Conservation (phyloP, 2,797 vertebrate genomes). For the Pseudochirops cupreus region DNA sequence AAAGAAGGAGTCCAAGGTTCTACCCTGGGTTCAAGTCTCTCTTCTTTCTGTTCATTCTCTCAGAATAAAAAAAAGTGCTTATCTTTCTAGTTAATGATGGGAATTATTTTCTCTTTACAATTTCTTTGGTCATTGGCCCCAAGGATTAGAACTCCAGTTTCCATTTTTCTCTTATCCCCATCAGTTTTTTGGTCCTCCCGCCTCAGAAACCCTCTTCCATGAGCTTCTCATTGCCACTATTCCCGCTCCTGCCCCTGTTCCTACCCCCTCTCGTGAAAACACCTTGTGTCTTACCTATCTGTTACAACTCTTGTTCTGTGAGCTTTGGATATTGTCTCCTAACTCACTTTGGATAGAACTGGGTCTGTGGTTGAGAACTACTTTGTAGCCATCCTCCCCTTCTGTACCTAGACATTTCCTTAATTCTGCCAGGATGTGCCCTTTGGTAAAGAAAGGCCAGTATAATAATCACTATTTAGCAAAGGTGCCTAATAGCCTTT, state of each 20-base stretch:
- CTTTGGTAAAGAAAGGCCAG: slow-evolving; percentile 32
- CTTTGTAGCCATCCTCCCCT: background rate
- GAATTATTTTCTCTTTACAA: background rate
- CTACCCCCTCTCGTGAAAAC: background rate
- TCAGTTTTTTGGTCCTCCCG: background rate
- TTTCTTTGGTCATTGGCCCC: background rate
- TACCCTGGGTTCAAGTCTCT: background rate
- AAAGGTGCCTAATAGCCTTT: background rate
- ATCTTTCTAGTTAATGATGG: background rate
- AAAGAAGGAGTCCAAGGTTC: background rate
- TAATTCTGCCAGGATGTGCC: slow-evolving; percentile 7
- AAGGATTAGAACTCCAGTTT: background rate
- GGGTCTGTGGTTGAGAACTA: background rate
- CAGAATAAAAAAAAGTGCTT: background rate
- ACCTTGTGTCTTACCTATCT: background rate
- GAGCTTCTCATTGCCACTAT: background rate
- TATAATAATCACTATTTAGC: slow-evolving; percentile 33
- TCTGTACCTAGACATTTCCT: background rate
- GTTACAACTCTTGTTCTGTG: slow-evolving; percentile 1
- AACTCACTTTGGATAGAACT: background rate
- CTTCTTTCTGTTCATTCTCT: background rate
- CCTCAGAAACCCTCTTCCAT: background rate
- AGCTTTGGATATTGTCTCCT: slow-evolving; percentile 17
- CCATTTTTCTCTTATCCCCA: background rate
- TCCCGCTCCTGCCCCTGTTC: background rate